Evolutionary conservation across 2,113 vertebrate species (phyloP).

Genomic region (Psammodynastes pulverulentus): DNA sequence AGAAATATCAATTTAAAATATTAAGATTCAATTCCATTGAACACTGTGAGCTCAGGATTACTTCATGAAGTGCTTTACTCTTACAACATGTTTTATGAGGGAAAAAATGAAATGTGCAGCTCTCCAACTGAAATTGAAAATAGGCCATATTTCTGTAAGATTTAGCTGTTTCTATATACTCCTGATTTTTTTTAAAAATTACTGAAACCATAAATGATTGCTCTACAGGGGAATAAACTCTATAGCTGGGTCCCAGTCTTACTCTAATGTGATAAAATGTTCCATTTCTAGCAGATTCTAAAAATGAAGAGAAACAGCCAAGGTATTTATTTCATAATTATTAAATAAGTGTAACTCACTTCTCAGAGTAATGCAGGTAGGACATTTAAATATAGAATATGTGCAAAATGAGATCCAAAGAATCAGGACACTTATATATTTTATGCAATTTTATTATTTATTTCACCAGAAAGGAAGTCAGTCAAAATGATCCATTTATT

Average conservation of each 20-base stretch:
- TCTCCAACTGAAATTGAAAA: constrained; percentile 36
- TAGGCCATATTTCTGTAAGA: constrained; percentile 38
- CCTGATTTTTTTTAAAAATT: constrained; percentile 14
- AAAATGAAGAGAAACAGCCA: not conserved
- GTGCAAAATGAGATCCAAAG: not conserved
- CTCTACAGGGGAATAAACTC: not conserved
- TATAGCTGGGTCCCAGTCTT: not conserved
- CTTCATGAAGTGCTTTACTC: constrained; percentile 43
- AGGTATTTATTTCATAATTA: not conserved
- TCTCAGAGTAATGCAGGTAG: constrained; percentile 23
- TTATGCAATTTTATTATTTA: no score
- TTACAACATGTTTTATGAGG: constrained; percentile 59
- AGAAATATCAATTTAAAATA: constrained; percentile 38
- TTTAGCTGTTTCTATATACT: constrained; percentile 42
- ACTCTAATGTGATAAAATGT: constrained; percentile 12
- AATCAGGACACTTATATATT: not conserved
- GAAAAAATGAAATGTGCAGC: constrained; percentile 54
- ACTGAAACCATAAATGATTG: constrained; percentile 29
- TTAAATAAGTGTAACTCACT: constrained; percentile 22
- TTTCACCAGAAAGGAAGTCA: not conserved
- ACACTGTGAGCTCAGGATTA: constrained; percentile 57
- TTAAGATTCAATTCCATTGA: constrained; percentile 44
- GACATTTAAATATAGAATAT: not conserved
- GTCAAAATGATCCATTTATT: not conserved
- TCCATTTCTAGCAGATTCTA: not conserved